phyloP scores from a whole-genome alignment of 1,140 invertebrate species.

The Apis mellifera region Amel_HAv3.1 CM009935.2:6450501-6451000 shows the following conservation, averaged over 20 bases:
- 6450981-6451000: too few species aligned
- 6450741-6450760: neutral
- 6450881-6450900: too few species aligned
- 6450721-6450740: constrained; percentile 1
- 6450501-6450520: too few species aligned
- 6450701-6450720: constrained; percentile 5
- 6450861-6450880: too few species aligned
- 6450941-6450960: too few species aligned
- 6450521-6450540: too few species aligned
- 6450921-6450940: too few species aligned
- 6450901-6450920: too few species aligned
- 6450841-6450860: too few species aligned
- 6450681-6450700: neutral
- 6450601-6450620: neutral
- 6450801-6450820: neutral
- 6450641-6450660: constrained; percentile 4
- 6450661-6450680: constrained; percentile 18
- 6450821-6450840: neutral
- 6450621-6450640: neutral
- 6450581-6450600: constrained; percentile 45
- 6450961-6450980: too few species aligned
- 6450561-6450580: constrained; percentile 10
- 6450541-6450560: too few species aligned
- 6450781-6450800: too few species aligned
- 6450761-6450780: neutral